Percentiles rank a stretch among this genome's conserved stretches.
These are phyloP conservation scores for Liopterus haemorrhoidalis DNA, from an alignment of 2,888 invertebrate genomes.

Conservation along the genomic window DNA sequence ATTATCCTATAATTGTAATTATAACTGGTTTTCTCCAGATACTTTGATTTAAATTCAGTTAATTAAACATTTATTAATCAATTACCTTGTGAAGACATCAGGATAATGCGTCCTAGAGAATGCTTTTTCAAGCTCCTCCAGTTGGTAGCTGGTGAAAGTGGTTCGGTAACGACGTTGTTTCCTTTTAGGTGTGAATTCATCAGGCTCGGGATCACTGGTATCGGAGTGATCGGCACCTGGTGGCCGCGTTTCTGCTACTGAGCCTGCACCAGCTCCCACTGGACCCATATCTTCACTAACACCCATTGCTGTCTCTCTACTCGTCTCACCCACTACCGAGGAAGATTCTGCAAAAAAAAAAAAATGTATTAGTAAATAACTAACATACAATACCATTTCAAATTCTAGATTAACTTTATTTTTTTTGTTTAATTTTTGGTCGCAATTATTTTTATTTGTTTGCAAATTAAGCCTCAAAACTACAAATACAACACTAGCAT, in stretches of 20 bases:
- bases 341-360: conserved; percentile 40
- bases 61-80: background rate
- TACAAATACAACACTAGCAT: background rate
- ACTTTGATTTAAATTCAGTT: no score
- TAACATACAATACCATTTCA: background rate
- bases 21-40: no score
- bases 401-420: no score
- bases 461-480: background rate
- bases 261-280: conserved; percentile 32
- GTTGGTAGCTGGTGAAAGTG: conserved; percentile 90
- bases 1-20: no score
- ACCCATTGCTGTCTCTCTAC: conserved; percentile 44
- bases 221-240: conserved; percentile 43
- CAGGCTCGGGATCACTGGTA: conserved; percentile 59
- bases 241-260: conserved; percentile 19
- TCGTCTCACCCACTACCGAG: conserved; percentile 38
- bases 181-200: conserved; percentile 77
- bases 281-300: conserved; percentile 44
- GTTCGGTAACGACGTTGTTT: conserved; percentile 88
- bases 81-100: conserved; percentile 92
- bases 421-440: no score
- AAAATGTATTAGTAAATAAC: background rate
- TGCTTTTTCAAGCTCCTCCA: conserved; percentile 94
- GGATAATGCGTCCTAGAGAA: conserved; percentile 97
- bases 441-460: background rate